Percentiles rank a stretch among this genome's conserved stretches.
These are phyloP conservation scores for Trichacis sp. DNA, from an alignment of 2,888 invertebrate species.

Conservation along the genomic window DNA sequence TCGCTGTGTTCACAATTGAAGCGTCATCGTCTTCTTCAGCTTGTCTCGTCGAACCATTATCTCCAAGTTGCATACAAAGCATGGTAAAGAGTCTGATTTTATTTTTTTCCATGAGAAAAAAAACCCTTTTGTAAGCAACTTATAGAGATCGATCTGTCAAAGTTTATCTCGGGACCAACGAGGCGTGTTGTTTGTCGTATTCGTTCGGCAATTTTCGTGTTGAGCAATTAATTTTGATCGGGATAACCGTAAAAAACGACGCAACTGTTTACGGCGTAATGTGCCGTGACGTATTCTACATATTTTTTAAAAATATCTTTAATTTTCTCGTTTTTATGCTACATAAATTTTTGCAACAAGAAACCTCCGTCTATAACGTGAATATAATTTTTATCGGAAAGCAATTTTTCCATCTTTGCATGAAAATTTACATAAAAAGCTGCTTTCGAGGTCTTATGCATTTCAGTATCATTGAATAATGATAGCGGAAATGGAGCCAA, in stretches of 20 bases:
- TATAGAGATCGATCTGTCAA: background rate
- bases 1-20: background rate
- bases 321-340: conserved; percentile 22
- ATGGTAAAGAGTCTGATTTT: background rate
- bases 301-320: background rate
- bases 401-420: conserved; percentile 22
- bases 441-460: conserved; percentile 44
- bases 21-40: background rate
- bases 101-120: background rate
- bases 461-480: conserved; percentile 48
- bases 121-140: background rate
- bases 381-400: conserved; percentile 17
- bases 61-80: background rate
- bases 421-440: conserved; percentile 39
- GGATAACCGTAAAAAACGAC: conserved; percentile 3
- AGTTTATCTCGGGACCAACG: background rate
- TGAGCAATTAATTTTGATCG: background rate
- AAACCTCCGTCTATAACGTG: conserved; percentile 50
- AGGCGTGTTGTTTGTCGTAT: background rate
- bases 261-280: background rate
- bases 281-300: background rate
- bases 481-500: conserved; percentile 52
- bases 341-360: conserved; percentile 46
- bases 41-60: background rate
- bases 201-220: background rate